Evolutionary conservation across 2,113 vertebrate species (phyloP), one percentile per base, ranked within the genome.

Genomic region (Pseudorasbora parva): DNA sequence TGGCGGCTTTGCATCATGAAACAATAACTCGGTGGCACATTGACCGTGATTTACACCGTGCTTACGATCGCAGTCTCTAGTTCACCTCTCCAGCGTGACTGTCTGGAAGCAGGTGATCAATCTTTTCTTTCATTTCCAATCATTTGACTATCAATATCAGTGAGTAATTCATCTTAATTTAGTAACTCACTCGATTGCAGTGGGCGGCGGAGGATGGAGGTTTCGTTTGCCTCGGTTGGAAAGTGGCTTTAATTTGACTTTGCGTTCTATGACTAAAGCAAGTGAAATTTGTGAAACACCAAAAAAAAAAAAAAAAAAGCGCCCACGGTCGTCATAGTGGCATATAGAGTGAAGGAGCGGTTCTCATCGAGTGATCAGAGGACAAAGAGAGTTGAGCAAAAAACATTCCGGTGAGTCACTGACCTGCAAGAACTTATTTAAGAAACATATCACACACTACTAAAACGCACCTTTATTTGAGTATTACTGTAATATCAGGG

Each of bases 191-290:
- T 27, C 17, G 19, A 71, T 51, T 56, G 49, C 27, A 1, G 84
- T 82, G 78, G 84, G 84, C n/a, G 84, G 84, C 51, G 51, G 72
- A 71, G 79, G 79, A 17, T 56, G 41, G 25, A 25, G 57, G 72
- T 85, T 85, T 85, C 79, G 66, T 59, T 77, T 56, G 60, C 21
- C 23, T 73, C 57, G 27, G 43, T 74, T 60, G 83, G 83, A 84
- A 84, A 84, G 75, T 49, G 83, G 9, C 66, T 79, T 56, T 72
- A 45, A 66, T 49, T 79, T 56, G 25, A 68, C 37, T 79, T 25
- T 69, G 74, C 62, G 54, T 69, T 23, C 64, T 79, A 54, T 84
- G 83, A 84, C 83, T 84, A 84, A 84, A 84, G 83, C 75, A 60
- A 79, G 51, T 76, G 64, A 84, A 78, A 84, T 45, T 69, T 41